Evolutionary conservation across 2,888 invertebrate genomes (phyloP).

Genomic region (Leptogaster cylindrica): DNA sequence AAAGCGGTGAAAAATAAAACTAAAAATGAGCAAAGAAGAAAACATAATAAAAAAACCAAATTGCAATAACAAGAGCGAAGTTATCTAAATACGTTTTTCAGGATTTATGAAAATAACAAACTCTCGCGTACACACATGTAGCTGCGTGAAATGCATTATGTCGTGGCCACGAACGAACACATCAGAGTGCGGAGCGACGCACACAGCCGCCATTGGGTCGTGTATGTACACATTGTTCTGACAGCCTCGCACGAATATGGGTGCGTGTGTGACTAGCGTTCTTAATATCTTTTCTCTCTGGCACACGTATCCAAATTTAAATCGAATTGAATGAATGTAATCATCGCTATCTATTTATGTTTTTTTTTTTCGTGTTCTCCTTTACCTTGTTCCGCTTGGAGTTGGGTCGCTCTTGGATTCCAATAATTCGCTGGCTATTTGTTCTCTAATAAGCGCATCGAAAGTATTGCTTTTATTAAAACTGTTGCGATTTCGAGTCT

Average conservation of each 20-base stretch:
- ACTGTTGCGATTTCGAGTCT: not conserved
- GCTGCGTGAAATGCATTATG: too few species aligned
- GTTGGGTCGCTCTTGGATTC: too few species aligned
- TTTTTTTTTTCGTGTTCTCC: not conserved
- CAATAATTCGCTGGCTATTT: not conserved
- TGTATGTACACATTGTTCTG: conserved; percentile 9
- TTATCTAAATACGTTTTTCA: not conserved
- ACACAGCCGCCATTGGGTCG: not conserved
- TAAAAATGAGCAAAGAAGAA: not conserved
- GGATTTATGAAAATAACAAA: conserved; percentile 14
- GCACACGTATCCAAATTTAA: conserved; percentile 33
- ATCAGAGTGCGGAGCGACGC: not conserved
- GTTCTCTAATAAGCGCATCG: not conserved
- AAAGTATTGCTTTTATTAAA: not conserved
- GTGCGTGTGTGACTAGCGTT: not conserved
- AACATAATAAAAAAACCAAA: not conserved
- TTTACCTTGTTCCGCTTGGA: not conserved
- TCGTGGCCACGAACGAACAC: not conserved
- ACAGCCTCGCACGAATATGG: not conserved
- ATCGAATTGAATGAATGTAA: conserved; percentile 36
- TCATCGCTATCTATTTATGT: conserved; percentile 29
- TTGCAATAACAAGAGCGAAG: not conserved
- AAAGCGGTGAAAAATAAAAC: not conserved
- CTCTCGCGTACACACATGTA: not conserved
- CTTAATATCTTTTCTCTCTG: conserved; percentile 13